Base-by-base conservation (phyloP, 2,113 vertebrate species). In the Cyanoliseus patagonus region DNA sequence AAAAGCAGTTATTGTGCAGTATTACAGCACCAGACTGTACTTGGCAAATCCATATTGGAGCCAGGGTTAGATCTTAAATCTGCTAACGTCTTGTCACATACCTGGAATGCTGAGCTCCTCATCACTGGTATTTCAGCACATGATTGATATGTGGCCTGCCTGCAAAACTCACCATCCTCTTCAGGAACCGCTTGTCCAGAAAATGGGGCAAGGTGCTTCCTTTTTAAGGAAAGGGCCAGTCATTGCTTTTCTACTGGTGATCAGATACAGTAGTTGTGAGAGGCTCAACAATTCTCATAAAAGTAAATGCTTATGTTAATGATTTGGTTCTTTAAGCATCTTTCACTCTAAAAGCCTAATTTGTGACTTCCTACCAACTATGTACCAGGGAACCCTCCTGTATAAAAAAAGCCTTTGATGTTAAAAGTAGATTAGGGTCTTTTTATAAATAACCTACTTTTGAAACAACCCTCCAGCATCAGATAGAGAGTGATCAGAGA, bases 71-170 rank as follows among this genome's bases (percentile, higher is more conserved):
- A 55, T 13, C 59, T 70, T 68, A 67, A 9, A 28, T 51, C 59
- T 35, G 74, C 49, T 17, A 2, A 44, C 22, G n/a, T 19, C 62
- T 33, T 22, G 8, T 57, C 49, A 37, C n/a, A 64, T 47, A 10
- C 13, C 35, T 68, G 6, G n/a, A 37, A 6, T 0, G 0, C 39
- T 17, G 10, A 37, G 41, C 33, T 62, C 17, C 66, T 67, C 74
- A 0, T 8, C 9, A 0, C 33, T 31, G 44, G 10, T 9, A 1
- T 57, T 35, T 19, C 1, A 15, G 23, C 0, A 1, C 47, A 4
- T 7, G 27, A 30, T 30, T 63, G 42, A 41, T 44, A 31, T 15
- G 53, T 14, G 69, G 47, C n/a, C 82, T 72, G 74, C 66, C 70
- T 88, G 63, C 88, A 62, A 33, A 49, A 13, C 47, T 33, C 4